Percentiles rank a stretch among this genome's conserved stretches.
phyloP scores from a whole-genome alignment of 2,113 vertebrate species.

The Brienomyrus brachyistius region DNA sequence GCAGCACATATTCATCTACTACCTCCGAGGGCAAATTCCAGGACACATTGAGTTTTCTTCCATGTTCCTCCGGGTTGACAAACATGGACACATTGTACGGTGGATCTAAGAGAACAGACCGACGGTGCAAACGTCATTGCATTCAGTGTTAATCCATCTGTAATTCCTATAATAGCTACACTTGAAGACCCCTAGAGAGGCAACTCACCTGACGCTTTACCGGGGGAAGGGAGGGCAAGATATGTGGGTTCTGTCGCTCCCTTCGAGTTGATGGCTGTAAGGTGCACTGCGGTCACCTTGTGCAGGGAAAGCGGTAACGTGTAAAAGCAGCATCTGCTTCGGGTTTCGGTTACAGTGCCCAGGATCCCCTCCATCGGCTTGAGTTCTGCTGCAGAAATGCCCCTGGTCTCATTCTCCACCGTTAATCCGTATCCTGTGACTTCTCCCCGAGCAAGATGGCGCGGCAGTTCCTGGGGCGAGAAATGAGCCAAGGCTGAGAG shows the following conservation, averaged over 20 bases:
- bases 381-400: slow-evolving; percentile 18
- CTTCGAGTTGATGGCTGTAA: slow-evolving; percentile 42
- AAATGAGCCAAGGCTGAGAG: background rate
- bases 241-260: slow-evolving; percentile 39
- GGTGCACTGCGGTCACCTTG: slow-evolving; percentile 27
- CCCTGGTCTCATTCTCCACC: slow-evolving; percentile 18
- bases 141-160: background rate
- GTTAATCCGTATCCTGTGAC: slow-evolving; percentile 45
- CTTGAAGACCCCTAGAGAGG: background rate
- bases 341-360: background rate
- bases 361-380: background rate
- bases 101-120: background rate
- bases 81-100: background rate
- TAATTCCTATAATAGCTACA: background rate
- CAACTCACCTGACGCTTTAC: slow-evolving; percentile 26
- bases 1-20: slow-evolving; percentile 52
- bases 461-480: slow-evolving; percentile 43
- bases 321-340: slow-evolving; percentile 1
- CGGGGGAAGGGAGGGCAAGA: slow-evolving; percentile 34
- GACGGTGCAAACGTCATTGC: background rate
- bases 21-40: slow-evolving; percentile 36
- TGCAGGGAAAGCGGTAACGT: slow-evolving; percentile 24
- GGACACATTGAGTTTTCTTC: slow-evolving; percentile 39
- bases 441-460: slow-evolving; percentile 39
- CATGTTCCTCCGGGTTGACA: slow-evolving; percentile 21